phyloP scores from a whole-genome alignment of 2,113 vertebrate genomes.

The Nesogale talazaci region DNA sequence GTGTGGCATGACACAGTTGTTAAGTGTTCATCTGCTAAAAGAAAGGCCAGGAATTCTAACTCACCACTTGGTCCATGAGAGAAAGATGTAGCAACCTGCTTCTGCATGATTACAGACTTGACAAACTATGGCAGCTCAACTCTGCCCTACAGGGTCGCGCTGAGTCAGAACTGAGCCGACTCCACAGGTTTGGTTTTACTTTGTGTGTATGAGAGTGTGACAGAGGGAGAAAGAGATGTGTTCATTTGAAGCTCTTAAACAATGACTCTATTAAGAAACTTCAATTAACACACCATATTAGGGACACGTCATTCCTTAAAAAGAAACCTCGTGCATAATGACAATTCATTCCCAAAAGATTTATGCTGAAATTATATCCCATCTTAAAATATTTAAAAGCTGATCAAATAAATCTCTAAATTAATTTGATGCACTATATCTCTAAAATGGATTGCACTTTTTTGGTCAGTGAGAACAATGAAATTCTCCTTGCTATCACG shows the following conservation, averaged over 20 bases:
- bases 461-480: not conserved
- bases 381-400: constrained; percentile 41
- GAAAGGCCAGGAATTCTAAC: not conserved
- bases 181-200: not conserved
- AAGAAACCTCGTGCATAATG: not conserved
- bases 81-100: not conserved
- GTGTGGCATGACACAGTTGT: not conserved
- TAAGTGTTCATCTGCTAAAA: not conserved
- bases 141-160: not conserved
- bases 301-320: constrained; percentile 21
- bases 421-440: not conserved
- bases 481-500: constrained; percentile 36
- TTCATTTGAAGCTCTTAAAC: not conserved
- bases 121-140: not conserved
- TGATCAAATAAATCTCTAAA: not conserved
- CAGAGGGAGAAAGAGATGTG: not conserved
- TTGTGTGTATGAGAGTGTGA: not conserved
- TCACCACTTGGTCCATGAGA: not conserved
- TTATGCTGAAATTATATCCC: not conserved
- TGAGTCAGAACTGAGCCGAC: not conserved
- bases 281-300: constrained; percentile 43
- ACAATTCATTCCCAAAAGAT: constrained; percentile 13
- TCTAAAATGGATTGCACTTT: not conserved
- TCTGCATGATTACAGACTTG: not conserved
- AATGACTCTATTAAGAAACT: not conserved